A percentile compares a stretch with the other conserved stretches of the same genome.
Conservation (phyloP, 1,140 invertebrate species). For the Arctopsyche grandis region DNA sequence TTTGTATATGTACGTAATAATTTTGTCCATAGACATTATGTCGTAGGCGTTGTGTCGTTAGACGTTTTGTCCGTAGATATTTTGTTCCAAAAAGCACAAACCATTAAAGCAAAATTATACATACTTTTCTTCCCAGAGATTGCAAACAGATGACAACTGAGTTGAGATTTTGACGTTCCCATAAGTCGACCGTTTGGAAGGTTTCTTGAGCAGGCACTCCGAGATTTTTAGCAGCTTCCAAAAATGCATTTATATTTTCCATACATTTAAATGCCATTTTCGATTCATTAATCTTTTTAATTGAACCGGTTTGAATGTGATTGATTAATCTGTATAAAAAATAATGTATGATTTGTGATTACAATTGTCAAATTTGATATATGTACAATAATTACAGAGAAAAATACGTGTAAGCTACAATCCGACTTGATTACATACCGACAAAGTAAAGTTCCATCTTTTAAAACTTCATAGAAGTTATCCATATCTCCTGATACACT, state of each 20-base stretch:
- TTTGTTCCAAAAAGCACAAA: no score
- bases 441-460: conserved; percentile 88
- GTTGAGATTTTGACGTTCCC: conserved; percentile 95
- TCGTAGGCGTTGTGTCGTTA: no score
- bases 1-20: no score
- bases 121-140: conserved; percentile 93
- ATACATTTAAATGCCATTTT: conserved; percentile 97
- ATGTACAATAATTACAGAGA: background rate
- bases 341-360: background rate
- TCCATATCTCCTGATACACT: conserved; percentile 88
- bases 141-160: conserved; percentile 95
- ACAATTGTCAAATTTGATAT: background rate
- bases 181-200: conserved; percentile 96
- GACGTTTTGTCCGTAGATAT: no score
- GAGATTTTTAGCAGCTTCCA: conserved; percentile 84
- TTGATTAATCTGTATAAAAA: conserved; percentile 77
- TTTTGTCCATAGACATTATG: no score
- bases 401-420: no score
- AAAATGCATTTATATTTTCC: conserved; percentile 97
- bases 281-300: conserved; percentile 89
- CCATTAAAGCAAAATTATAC: no score
- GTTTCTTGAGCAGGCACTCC: conserved; percentile 95
- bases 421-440: conserved; percentile 69
- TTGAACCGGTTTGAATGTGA: conserved; percentile 77
- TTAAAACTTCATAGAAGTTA: conserved; percentile 90